Base-by-base conservation (phyloP, 1,140 invertebrate genomes). In the Drosophila tsacasi region DNA sequence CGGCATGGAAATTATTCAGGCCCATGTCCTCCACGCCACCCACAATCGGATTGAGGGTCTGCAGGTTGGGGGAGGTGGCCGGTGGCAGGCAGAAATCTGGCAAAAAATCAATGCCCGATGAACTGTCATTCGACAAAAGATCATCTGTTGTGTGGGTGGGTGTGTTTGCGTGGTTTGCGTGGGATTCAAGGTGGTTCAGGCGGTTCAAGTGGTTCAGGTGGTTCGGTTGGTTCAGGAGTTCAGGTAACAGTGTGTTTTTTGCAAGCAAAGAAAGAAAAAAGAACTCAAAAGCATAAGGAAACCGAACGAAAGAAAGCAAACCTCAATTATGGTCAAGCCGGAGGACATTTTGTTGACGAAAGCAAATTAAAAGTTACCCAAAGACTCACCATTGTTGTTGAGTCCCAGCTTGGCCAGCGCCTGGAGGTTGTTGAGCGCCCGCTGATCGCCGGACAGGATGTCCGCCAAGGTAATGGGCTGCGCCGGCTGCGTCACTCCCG, bases 341-440 rank as follows among this genome's bases (percentile, higher is more conserved):
- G n/a, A 49, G 23, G 23, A 5, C 23, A 27, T 49, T 25, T 17
- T 25, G 46, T 49, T 49, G 13, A 27, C 15, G 10, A 49, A 49
- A 10, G 17, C 10, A 10, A 49, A 49, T 13, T 15, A 9, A 23
- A 23, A 10, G 5, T 21, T 3, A 5, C 5, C 2, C 13, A 37
- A 23, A 3, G 3, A 90, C 93, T 93, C 91, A 96, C 95, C 96
- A 93, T 95, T 95, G 92, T 94, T 94, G 50, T 95, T 96, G 46
- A 96, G 94, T 81, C 97, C 97, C 40, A 98, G 94, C 93, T 98
- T 98, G 54, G 97, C 97, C 59, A 98, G 94, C 19, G 97, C 97
- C 91, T 98, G 97, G 59, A 98, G 94, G 94, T 98, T 98, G 91
- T 97, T 97, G 72, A 97, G 95, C 40, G 97, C 96, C 92, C 97